Percentiles rank a stretch among this genome's conserved stretches.
Evolutionary conservation across 2,797 vertebrate genomes (phyloP).

Genomic region (Clangula hyemalis): DNA sequence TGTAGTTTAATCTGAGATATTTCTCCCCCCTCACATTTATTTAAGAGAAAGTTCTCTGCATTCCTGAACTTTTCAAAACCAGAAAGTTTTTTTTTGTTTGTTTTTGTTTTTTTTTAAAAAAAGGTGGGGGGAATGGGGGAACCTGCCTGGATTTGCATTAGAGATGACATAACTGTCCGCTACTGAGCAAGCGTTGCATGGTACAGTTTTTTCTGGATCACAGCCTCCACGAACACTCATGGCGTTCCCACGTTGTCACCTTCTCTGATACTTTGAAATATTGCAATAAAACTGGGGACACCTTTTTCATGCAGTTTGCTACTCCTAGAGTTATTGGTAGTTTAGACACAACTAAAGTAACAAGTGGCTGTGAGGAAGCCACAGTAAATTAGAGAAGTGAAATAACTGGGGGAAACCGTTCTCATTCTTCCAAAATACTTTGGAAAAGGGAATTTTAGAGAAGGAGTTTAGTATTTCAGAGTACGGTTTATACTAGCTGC

Average conservation of each 20-base stretch:
- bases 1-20: neutral
- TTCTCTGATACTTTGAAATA: neutral
- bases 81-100: neutral
- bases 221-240: accelerated
- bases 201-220: neutral
- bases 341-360: neutral
- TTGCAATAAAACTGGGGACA: accelerated
- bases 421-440: neutral
- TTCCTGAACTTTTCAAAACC: neutral
- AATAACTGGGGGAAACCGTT: neutral
- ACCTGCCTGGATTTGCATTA: neutral
- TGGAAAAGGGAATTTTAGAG: neutral
- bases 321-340: neutral
- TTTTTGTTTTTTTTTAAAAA: no score
- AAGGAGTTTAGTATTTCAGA: neutral
- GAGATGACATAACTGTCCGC: accelerated
- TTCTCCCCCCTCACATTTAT: neutral
- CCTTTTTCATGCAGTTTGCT: neutral
- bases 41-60: neutral
- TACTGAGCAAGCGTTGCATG: neutral
- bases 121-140: neutral
- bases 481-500: neutral
- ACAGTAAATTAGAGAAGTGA: neutral
- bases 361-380: neutral
- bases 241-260: neutral